Evolutionary conservation across 2,113 vertebrate species (phyloP).

Genomic region (Microcebus murinus): DNA sequence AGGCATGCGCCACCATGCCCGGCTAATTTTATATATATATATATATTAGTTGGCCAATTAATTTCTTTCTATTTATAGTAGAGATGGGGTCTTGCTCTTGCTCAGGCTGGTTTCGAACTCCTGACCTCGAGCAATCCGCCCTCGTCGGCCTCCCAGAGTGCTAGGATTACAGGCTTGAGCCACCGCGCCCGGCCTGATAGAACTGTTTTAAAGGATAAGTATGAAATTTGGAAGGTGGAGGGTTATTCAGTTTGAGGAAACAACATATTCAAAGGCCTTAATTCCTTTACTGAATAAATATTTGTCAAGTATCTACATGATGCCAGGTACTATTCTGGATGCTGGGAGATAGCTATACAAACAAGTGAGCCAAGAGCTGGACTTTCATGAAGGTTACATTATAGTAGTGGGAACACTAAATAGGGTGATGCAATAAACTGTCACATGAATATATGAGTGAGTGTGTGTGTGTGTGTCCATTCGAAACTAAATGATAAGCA

Average conservation of each 20-base stretch:
- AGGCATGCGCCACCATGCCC: too few relatives aligned
- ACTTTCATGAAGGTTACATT: neutral
- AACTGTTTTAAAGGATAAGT: neutral
- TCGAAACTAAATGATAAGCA: neutral
- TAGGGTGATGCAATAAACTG: neutral
- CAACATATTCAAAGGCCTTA: neutral
- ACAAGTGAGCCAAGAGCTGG: neutral
- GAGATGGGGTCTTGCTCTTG: too few relatives aligned
- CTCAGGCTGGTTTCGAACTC: too few relatives aligned
- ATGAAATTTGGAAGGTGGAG: neutral
- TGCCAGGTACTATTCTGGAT: neutral
- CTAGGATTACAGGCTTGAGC: too few relatives aligned
- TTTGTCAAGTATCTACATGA: neutral
- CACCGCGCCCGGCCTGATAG: too few relatives aligned
- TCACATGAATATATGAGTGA: neutral
- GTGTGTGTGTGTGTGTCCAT: neutral
- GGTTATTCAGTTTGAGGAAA: slow-evolving; percentile 4
- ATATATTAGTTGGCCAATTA: too few relatives aligned
- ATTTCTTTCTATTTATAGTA: too few relatives aligned
- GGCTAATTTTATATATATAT: too few relatives aligned
- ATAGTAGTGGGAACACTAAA: neutral
- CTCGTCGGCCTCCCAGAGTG: too few relatives aligned
- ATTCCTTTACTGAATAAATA: neutral
- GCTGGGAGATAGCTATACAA: neutral
- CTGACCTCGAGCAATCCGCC: too few relatives aligned